Evolutionary conservation across 2,113 vertebrate species (phyloP).

Genomic region (Meleagris gallopavo): DNA sequence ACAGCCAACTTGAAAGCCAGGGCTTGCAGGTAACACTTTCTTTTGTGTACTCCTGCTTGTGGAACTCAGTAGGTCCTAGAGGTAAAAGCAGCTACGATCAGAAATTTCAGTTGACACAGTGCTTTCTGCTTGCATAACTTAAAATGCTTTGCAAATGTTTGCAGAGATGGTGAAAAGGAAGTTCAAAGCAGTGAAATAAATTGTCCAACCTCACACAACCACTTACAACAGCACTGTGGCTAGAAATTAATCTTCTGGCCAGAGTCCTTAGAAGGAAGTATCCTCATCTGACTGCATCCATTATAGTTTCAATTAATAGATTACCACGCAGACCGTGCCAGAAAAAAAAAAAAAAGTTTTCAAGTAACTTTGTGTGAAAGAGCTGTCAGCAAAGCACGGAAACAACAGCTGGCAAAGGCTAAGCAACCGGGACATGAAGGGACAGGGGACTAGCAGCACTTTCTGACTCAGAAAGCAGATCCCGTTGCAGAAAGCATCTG

Average conservation of each 20-base stretch:
- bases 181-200: not conserved
- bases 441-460: not conserved
- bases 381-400: not conserved
- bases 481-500: not conserved
- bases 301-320: conserved; percentile 33
- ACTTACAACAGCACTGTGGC: not conserved
- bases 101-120: not conserved
- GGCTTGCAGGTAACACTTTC: not conserved
- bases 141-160: not conserved
- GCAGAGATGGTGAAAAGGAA: not conserved
- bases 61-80: fast-evolving
- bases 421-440: not conserved
- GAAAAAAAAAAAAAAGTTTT: conserved; percentile 22
- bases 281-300: conserved; percentile 19
- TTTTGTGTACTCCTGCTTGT: not conserved
- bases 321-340: not conserved
- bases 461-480: not conserved
- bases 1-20: not conserved
- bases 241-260: conserved; percentile 37
- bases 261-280: not conserved
- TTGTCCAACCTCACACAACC: not conserved
- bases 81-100: not conserved
- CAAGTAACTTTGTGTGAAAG: not conserved
- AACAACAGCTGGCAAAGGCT: not conserved
- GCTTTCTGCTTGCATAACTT: not conserved